phyloP scores from a whole-genome alignment of 2,113 vertebrate species.

The Sebastes schlegelii region DNA sequence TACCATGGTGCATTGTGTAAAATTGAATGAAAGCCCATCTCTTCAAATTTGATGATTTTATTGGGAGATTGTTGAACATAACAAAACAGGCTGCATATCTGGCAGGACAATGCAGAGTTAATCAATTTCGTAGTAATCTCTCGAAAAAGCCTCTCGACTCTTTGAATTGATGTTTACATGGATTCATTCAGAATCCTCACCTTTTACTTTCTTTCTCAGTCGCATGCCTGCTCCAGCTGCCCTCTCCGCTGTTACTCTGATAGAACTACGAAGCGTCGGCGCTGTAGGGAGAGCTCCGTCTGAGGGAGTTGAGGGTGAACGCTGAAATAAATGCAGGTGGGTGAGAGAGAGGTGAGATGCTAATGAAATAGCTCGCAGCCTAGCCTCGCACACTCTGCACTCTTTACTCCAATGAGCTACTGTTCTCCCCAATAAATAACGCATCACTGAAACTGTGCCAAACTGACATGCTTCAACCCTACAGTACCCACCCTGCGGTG shows the following conservation, averaged over 20 bases:
- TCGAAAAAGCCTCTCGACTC: neutral
- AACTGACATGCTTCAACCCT: conserved; percentile 62
- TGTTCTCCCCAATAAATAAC: conserved; percentile 61
- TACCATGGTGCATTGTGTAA: neutral
- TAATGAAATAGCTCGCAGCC: conserved; percentile 42
- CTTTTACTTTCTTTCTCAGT: neutral
- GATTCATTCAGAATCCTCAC: neutral
- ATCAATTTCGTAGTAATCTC: neutral
- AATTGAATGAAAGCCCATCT: neutral
- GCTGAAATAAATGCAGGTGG: conserved; percentile 45
- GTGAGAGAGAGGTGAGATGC: conserved; percentile 37
- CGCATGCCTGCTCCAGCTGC: neutral
- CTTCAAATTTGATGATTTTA: neutral
- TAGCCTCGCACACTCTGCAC: conserved; percentile 37
- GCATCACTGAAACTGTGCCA: conserved; percentile 69
- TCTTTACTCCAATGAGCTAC: conserved; percentile 44
- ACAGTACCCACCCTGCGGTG: conserved; percentile 26
- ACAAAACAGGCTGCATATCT: neutral
- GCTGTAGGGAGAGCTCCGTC: conserved; percentile 15
- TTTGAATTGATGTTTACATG: neutral
- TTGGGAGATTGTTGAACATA: neutral
- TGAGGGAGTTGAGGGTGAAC: conserved; percentile 4
- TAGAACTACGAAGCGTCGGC: conserved; percentile 1
- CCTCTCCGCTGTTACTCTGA: conserved; percentile 1
- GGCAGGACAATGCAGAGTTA: neutral